Evolutionary conservation across 2,888 invertebrate genomes (phyloP), one percentile per base, ranked within the genome.

Genomic region (Perithous albicinctus): DNA sequence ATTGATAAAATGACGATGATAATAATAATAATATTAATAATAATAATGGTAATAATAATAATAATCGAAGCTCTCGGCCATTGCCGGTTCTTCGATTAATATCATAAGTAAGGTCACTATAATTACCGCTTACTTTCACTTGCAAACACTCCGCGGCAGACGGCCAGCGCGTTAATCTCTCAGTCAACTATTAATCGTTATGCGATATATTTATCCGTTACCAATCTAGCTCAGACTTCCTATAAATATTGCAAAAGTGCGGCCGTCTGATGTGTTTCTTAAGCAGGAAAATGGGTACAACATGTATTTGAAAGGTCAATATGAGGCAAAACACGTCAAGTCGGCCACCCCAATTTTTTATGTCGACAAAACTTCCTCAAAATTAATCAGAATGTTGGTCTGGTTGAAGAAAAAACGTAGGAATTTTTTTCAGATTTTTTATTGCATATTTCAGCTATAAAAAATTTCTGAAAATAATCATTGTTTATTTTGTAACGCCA

Each of bases 61-160:
- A 51, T 23, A 12, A 35, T 38, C 38, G 26, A 41, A 70, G 41
- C 70, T 70, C 56, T 70, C 61, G 73, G 59, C 66, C 69, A 64
- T 70, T 70, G 70, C 64, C 82, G 74, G 59, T 78, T 61, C 69
- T 78, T 48, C 74, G 77, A 61, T 73, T 48, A 59, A 76, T 59
- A 61, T 76, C 46, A 64, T 78, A 78, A 78, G 82, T 82, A 82
- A 82, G 82, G 82, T 82, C 82, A 76, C 72, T 70, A 66, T 72
- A 75, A 78, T 82, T 82, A 70, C 70, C 61, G 43, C 74, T 66
- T 75, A 78, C 78, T 82, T 76, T 78, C 78, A 78, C 78, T 75
- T 75, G 29, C 75, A 32, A n/a, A n/a, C n/a, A n/a, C n/a, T 46
- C 41, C 77, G 35, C 48, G 78, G 74, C 78, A 82, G 82, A 82